Base-by-base conservation (phyloP, 92 coral and sea anemone species). In the Paramuricea clavata region DNA sequence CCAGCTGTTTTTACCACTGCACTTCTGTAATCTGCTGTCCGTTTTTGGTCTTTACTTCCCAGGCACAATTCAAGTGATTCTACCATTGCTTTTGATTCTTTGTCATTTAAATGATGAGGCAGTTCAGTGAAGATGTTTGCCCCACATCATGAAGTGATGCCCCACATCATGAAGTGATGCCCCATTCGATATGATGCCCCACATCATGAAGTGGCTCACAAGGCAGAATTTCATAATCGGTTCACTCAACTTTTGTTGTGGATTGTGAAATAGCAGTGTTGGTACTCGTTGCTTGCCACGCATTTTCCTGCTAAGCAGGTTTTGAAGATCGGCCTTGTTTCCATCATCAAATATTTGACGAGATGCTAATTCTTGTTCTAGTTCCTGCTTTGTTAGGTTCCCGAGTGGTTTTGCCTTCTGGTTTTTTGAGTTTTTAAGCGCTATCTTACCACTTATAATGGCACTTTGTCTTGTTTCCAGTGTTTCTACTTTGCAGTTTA, bases 91-190 rank as follows among this genome's bases (percentile, higher is more conserved):
- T 34, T 86, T 23, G 67, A 27, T 78, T 86, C 90, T 17, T 62
- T 12, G 11, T 17, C 25, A 10, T 75, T 0, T 6, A 86, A 44
- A 49, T 86, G 90, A 5, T n/a, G 16, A 19, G 92, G 92, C 8
- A 88, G 27, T 67, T 82, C 91, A 68, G 70, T 57, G 52, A 82
- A 82, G 9, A 82, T 8, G 36, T 82, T 82, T 26, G 49, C 57
- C 7, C n/a, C n/a, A n/a, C n/a, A n/a, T n/a, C n/a, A n/a, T n/a
- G n/a, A 88, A 82, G 65, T 88, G 91, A 62, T 88, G 84, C 10
- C 82, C 80, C 44, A 39, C 17, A 47, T 47, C 52, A 47, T 47
- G 52, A 1, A 47, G 16, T 47, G 52, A n/a, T n/a, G n/a, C n/a
- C n/a, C n/a, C n/a, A n/a, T 36, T 36, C 42, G 8, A 36, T 36